phyloP scores from a whole-genome alignment of 2,797 vertebrate species.

The Sandelia bainsii region DNA sequence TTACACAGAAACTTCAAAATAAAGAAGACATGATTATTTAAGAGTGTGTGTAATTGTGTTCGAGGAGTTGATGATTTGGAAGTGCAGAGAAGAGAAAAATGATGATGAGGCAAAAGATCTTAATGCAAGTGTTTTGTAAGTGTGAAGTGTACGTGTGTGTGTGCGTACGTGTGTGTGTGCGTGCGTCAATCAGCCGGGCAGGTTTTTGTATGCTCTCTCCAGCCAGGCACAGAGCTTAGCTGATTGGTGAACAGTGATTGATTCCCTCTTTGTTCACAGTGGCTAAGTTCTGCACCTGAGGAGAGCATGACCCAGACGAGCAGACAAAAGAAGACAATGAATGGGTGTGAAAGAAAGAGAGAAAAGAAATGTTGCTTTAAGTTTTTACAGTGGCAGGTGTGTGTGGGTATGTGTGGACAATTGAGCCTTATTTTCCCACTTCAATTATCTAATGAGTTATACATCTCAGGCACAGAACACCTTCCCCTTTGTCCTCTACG shows the following conservation, averaged over 20 bases:
- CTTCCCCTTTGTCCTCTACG: constrained; percentile 21
- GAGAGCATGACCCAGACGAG: constrained; percentile 86
- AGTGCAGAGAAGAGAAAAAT: constrained; percentile 1
- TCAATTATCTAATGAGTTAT: constrained; percentile 36
- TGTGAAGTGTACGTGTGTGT: constrained; percentile 14
- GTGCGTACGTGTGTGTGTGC: background rate
- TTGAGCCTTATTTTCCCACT: constrained; percentile 20
- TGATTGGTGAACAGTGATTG: constrained; percentile 99
- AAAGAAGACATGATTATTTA: constrained; percentile 58
- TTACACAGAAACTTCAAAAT: constrained; percentile 47
- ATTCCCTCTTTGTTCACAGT: constrained; percentile 99
- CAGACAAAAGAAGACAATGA: constrained; percentile 58
- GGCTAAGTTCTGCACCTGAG: constrained; percentile 99
- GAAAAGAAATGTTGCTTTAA: constrained; percentile 30
- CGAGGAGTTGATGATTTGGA: constrained; percentile 56
- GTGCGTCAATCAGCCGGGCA: constrained; percentile 27
- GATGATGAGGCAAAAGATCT: constrained; percentile 46
- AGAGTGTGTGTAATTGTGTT: constrained; percentile 60
- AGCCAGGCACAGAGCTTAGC: constrained; percentile 99
- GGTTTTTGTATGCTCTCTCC: constrained; percentile 87
- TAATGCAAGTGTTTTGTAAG: constrained; percentile 18
- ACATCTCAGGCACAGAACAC: constrained; percentile 30
- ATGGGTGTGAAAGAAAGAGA: constrained; percentile 15
- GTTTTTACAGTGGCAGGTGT: constrained; percentile 23
- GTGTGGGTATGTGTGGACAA: constrained; percentile 19